Base-by-base conservation (phyloP, 2,113 vertebrate genomes). In the Nycticebus coucang region DNA sequence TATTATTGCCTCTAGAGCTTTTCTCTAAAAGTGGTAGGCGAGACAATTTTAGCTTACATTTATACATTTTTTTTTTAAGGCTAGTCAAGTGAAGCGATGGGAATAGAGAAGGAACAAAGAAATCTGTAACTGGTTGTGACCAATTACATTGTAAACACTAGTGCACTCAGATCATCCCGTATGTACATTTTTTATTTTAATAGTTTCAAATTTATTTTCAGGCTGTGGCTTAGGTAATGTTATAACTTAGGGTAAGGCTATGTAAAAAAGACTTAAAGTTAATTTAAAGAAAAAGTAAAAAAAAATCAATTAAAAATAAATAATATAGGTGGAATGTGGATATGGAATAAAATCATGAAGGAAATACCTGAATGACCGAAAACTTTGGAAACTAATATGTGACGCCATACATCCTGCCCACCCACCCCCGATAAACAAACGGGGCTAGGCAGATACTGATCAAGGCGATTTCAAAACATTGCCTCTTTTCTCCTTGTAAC, bases 161-260 rank as follows among this genome's bases (percentile, higher is more conserved):
- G 26, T 30, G 41, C 26, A 30, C 41, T 50, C 3, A 1, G 41
- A 53, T 17, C 75, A 30, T 45, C 75, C 45, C 87, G 37, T 72
- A 89, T 7, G 84, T 88, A 75, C 45, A 81, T 55, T 86, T 93
- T 93, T 92, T 83, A 96, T 94, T 96, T 96, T 89, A 95, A 69
- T 74, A 93, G 78, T 93, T 92, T 80, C 86, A 75, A 91, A 78
- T 95, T 94, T 97, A 96, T 96, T 97, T 97, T 94, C 86, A 77
- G 75, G 68, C 64, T 87, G 66, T 89, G 71, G 83, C 93, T 96
- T 97, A 10, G 4, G 71, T 90, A 95, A 85, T 85, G 93, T 85
- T 93, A 80, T 93, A 68, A 84, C 89, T 96, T 87, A 60, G 80
- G 86, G 89, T 83, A 87, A 96, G 75, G 21, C 68, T 71, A 72